Percentiles rank a stretch among this genome's conserved stretches.
These are phyloP conservation scores for Heterodera carotae DNA, from an alignment of 1,140 invertebrate genomes.

Conservation along the genomic window DNA sequence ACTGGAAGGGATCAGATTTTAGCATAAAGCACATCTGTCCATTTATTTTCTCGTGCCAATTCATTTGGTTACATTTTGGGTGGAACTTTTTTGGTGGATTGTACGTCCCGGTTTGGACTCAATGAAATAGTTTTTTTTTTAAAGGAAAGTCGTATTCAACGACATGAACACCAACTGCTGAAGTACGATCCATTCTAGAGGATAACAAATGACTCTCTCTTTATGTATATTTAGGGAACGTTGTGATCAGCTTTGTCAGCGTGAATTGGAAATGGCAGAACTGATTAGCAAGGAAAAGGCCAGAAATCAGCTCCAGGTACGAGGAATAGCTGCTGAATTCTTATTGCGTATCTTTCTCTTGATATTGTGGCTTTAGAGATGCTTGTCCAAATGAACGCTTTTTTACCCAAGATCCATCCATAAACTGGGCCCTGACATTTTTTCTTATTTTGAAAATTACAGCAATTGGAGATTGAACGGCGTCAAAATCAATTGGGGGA, in stretches of 20 bases:
- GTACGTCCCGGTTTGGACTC: too few species aligned
- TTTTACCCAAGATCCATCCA: too few species aligned
- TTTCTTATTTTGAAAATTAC: not conserved
- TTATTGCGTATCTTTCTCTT: too few species aligned
- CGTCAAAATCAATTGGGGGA: conserved; percentile 41
- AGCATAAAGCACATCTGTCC: not conserved
- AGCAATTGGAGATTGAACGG: conserved; percentile 31
- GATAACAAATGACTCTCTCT: too few species aligned
- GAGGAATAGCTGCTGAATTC: too few species aligned
- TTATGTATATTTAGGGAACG: not conserved
- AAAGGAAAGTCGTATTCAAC: not conserved
- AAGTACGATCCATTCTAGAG: not conserved
- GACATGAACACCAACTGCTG: not conserved
- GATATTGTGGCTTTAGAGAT: too few species aligned
- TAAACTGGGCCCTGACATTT: not conserved
- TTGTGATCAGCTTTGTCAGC: not conserved
- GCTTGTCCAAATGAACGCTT: too few species aligned
- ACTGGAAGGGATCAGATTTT: not conserved
- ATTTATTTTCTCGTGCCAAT: too few species aligned
- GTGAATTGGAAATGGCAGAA: not conserved
- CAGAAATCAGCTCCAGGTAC: not conserved
- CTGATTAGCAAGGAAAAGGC: not conserved
- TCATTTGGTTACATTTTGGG: too few species aligned
- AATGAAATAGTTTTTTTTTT: too few species aligned
- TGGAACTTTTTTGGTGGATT: too few species aligned